Evolutionary conservation across 2,888 invertebrate genomes (phyloP).

Genomic region (Apamea sordens): DNA sequence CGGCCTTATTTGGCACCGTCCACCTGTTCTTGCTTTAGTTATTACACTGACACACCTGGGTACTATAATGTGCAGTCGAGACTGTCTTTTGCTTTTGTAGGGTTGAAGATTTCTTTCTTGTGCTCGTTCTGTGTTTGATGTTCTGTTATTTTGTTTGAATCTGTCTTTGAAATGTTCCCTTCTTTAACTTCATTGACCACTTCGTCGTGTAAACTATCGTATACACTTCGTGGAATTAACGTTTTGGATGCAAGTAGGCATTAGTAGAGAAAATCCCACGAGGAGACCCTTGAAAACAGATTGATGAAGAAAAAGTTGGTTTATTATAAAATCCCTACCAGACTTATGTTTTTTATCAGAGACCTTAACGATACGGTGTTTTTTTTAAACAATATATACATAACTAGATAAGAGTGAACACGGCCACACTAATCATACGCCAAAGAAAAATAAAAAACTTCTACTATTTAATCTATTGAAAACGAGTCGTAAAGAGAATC

Average conservation of each 20-base stretch:
- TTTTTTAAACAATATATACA: neutral
- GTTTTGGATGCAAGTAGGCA: neutral
- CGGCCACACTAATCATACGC: neutral
- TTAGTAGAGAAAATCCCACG: neutral
- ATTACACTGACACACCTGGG: slow-evolving; percentile 52
- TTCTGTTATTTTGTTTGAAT: neutral
- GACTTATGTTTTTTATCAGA: neutral
- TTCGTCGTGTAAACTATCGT: no score
- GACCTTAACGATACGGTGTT: neutral
- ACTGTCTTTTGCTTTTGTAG: slow-evolving; percentile 4
- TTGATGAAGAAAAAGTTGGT: neutral
- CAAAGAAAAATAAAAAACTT: slow-evolving; percentile 1
- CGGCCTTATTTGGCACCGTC: slow-evolving; percentile 62
- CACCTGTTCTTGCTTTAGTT: slow-evolving; percentile 62
- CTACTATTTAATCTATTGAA: slow-evolving; percentile 18
- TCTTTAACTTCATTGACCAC: neutral
- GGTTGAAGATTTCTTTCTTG: neutral
- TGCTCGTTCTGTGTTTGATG: neutral
- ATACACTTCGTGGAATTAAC: no score
- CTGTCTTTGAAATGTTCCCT: neutral
- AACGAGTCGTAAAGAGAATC: slow-evolving; percentile 23
- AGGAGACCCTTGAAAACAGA: neutral
- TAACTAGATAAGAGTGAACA: no score
- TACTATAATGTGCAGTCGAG: neutral
- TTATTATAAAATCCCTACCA: neutral